Percentiles rank a stretch among this genome's conserved stretches.
These are phyloP conservation scores for Strigamia maritima DNA, from an alignment of 2,888 invertebrate genomes.

Conservation along the genomic window DNA sequence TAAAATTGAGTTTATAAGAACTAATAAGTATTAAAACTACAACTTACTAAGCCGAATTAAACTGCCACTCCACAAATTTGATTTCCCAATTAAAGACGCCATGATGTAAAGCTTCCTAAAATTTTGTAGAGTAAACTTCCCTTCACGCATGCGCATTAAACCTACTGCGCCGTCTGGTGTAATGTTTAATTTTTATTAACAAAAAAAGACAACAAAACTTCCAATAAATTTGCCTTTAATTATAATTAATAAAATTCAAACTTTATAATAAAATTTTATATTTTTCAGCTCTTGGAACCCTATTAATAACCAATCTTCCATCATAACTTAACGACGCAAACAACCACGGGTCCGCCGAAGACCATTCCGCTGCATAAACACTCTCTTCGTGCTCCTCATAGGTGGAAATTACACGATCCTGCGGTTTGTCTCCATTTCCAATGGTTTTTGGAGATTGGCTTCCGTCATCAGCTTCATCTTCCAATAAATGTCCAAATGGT, in stretches of 20 bases:
- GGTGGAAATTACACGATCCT: conserved; percentile 84
- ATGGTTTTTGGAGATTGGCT: conserved; percentile 30
- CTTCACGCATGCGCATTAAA: no score
- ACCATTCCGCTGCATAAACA: conserved; percentile 97
- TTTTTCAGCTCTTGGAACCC: conserved; percentile 90
- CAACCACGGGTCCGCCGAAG: conserved; percentile 95
- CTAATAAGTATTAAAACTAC: background rate
- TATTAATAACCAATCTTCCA: conserved; percentile 86
- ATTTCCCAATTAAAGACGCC: background rate
- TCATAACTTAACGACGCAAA: conserved; percentile 99
- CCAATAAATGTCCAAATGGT: conserved; percentile 60
- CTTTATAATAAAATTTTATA: conserved; percentile 79
- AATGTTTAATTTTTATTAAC: no score
- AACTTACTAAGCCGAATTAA: background rate
- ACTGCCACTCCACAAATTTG: background rate
- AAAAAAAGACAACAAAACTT: no score
- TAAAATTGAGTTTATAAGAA: no score
- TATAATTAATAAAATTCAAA: background rate
- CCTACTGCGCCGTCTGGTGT: no score
- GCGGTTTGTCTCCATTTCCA: background rate
- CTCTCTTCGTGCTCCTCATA: conserved; percentile 98
- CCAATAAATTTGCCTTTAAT: background rate
- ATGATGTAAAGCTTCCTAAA: no score
- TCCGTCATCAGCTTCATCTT: conserved; percentile 47
- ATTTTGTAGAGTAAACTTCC: no score